Evolutionary conservation across 1,140 invertebrate genomes (phyloP), one percentile per base, ranked within the genome.

Genomic region (Camponotus pennsylvanicus): DNA sequence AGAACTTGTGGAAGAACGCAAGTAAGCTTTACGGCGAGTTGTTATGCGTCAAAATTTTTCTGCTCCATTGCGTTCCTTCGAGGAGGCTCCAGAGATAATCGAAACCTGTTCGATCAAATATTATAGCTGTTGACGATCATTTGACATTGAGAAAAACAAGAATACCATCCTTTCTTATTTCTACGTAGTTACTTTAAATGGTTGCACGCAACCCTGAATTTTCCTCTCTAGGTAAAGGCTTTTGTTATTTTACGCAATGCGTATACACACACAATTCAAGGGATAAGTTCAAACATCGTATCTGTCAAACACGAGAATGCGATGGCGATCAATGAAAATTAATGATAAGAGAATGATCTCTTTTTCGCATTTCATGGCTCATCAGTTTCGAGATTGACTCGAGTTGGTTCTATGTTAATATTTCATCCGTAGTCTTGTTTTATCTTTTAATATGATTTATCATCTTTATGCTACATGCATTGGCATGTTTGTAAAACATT

Each of bases 51-150:
- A 15, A 32, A 40, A 70, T 79, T 79, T 7, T 34, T 79, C 42
- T 67, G 4, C 5, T 6, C 3, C 45, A 42, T 42, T 11, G 18
- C 11, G 8, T 15, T 64, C 9, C 45, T 49, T 3, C 21, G 40
- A 84, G 67, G 59, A 37, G 7, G n/a, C 27, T 32, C 27, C 27
- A 21, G 15, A 34, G n/a, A 88, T 49, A 79, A 71, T 78, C 49
- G 77, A 63, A 90, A 90, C 86, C 83, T 78, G 88, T 49, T 86
- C 71, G 82, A 88, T 71, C 82, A 69, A 66, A 80, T 77, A 55
- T 57, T 52, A 18, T 15, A 8, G 77, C 11, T n/a, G 42, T 8
- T 34, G 34, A 18, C 37, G 27, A 66, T 79, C 85, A 13, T 37
- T 77, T 64, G 78, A 37, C 52, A 13, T 32, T 59, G 27, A 85